Evolutionary conservation across 2,113 vertebrate genomes (phyloP), one percentile per base, ranked within the genome.

Genomic region (Tragelaphus buxtoni): DNA sequence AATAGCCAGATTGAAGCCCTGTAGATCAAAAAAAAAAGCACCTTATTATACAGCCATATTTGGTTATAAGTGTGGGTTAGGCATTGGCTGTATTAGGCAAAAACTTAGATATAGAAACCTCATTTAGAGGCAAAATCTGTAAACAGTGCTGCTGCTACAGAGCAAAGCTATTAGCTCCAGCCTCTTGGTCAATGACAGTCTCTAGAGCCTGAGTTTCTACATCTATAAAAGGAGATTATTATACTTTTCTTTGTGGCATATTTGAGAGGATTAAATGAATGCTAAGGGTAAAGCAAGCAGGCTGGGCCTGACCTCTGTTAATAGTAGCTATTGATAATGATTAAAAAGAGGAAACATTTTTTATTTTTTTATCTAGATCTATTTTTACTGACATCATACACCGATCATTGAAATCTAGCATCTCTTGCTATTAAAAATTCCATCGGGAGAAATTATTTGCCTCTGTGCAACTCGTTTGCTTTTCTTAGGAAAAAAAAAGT

Each of bases 81-180:
- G 30, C 60, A 92, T 94, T 98, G 65, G 51, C 97, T 97, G 85
- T 97, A 96, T 98, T 98, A 97, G 96, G 95, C 58, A 95, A 84
- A 95, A 96, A 79, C n/a, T 63, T 96, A 96, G 82, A 91, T 96
- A 93, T 58, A 97, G 97, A 96, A 98, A 87, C 65, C 22, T 88
- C 42, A 82, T 45, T 92, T 35, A 32, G 49, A 95, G 90, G 81
- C 96, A 97, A 12, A 85, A 35, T 97, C 92, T 94, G 72, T 94
- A 47, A 95, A 95, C 20, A n/a, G 45, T 88, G 90, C 90, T 92
- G 55, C 76, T 65, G 22, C 93, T 90, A 53, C 81, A 97, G 55
- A 51, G 24, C 91, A 60, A 26, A 60, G 72, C 30, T 88, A 5
- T 82, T 97, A 95, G 45, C n/a, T 91, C 22, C 13, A 53, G 87